Evolutionary conservation across 2,797 vertebrate genomes (phyloP), one percentile per base, ranked within the genome.

Genomic region (Balearica regulorum): DNA sequence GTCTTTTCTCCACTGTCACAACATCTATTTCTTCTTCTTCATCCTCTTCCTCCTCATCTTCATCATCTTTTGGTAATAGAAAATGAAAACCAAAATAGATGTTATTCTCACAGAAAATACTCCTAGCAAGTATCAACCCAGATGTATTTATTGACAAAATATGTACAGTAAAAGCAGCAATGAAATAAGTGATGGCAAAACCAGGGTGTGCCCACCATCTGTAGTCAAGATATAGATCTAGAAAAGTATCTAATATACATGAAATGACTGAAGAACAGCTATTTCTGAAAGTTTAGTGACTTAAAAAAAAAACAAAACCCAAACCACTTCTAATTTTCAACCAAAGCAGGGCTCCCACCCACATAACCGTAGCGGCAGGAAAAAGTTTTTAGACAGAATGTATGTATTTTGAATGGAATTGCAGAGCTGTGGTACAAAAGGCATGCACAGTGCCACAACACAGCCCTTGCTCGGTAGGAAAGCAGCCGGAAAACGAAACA

Each of bases 11-110:
- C 72, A 99, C 99, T 12, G 99, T 99, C 2, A 99, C 99, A 13
- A 99, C 99, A 18, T 99, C 99, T 9, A 99, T 99, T 97, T 99
- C 99, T 87, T 99, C 99, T 87, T 99, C 99, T 0, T 99, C 99
- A 2, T 99, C 99, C 0, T 99, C 99, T 0, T 99, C 99, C 0
- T 98, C 98, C 0, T 98, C 98, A 0, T 99, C 99, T 0, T 99
- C 99, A 0, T 99, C 98, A 2, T 99, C 99, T 89, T 98, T 97
- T 15, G 35, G 37, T 58, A 69, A 92, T 0, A 91, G 15, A 79
- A 94, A 73, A 95, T 5, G 54, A 18, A 75, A 95, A 78, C 83
- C 49, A 73, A 75, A 83, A 29, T 0, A 68, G 21, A 18, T 0
- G 2, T 96, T 95, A 97, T 11, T 94, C 39, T 91, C 68, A 53